These are phyloP conservation scores for Brachionus plicatilis DNA, from an alignment of 1,140 invertebrate species.

Conservation along the genomic window DNA sequence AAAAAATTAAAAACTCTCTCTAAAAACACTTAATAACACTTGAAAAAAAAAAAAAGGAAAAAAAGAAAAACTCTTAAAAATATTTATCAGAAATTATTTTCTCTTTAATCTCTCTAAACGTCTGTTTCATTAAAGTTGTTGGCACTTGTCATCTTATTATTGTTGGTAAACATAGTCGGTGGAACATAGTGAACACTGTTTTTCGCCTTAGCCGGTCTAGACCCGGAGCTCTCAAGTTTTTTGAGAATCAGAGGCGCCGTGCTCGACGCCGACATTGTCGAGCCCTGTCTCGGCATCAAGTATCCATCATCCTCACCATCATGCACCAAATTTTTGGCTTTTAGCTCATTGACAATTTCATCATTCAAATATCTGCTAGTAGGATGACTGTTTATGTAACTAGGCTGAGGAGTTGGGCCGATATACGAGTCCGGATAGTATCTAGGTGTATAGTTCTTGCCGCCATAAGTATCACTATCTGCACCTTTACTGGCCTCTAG, in stretches of 20 bases:
- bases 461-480: background rate
- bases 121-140: background rate
- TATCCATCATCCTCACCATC: background rate
- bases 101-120: background rate
- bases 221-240: background rate
- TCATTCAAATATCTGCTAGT: slow-evolving; percentile 1
- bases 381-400: background rate
- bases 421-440: background rate
- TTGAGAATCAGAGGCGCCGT: background rate
- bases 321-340: background rate
- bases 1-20: background rate
- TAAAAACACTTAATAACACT: background rate
- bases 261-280: background rate
- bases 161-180: background rate
- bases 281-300: background rate
- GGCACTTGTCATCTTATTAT: background rate
- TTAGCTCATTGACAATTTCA: background rate
- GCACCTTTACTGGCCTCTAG: background rate
- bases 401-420: background rate
- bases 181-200: background rate
- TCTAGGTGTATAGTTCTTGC: background rate
- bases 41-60: background rate
- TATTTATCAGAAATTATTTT: background rate
- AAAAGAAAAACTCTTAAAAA: background rate
- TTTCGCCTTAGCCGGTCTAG: background rate